Base-by-base conservation (phyloP, 1,140 invertebrate species). In the Bombus confusus region DNA sequence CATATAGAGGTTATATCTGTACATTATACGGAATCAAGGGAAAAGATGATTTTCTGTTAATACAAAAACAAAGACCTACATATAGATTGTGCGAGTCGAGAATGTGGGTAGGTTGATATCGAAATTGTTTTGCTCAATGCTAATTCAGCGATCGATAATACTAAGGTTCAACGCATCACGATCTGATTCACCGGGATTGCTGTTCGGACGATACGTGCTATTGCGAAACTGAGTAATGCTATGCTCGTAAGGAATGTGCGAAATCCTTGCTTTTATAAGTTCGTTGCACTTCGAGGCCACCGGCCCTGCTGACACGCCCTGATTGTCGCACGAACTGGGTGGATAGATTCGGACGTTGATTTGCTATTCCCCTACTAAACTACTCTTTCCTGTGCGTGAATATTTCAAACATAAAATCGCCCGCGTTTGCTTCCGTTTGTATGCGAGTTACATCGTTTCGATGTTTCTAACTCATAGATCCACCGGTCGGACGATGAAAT, bases 211-310 rank as follows among this genome's bases (percentile, higher is more conserved):
- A 84, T 52, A 59, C 80, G 34, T 52, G 41, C 22, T 57, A 86
- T 87, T 87, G 84, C 86, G 22, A 87, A 86, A 87, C 73, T 31
- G 34, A 82, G n/a, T 87, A 87, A 87, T 85, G 71, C 18, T 34
- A 68, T 68, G 85, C 81, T 28, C 57, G 37, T 64, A 41, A 75
- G 73, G 80, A 88, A 88, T 86, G 80, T 47, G 87, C 85, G 39
- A 86, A 86, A 88, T 83, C 37, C 64, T 64, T 75, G 68, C 22
- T 79, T 86, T 68, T 64, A 39, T 69, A 82, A 89, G 80, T 86
- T 83, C 86, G 80, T 83, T 89, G 80, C 87, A 86, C 85, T 86
- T 90, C 39, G 78, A 82, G 85, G 87, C 68, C 83, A 62, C 18
- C 79, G 59, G 39, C 64, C 62, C 71, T 87, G 77, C 79, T 83